A percentile compares a stretch with the other conserved stretches of the same genome.
phyloP scores from a whole-genome alignment of 2,888 invertebrate species.

The Mythimna pallens region DNA sequence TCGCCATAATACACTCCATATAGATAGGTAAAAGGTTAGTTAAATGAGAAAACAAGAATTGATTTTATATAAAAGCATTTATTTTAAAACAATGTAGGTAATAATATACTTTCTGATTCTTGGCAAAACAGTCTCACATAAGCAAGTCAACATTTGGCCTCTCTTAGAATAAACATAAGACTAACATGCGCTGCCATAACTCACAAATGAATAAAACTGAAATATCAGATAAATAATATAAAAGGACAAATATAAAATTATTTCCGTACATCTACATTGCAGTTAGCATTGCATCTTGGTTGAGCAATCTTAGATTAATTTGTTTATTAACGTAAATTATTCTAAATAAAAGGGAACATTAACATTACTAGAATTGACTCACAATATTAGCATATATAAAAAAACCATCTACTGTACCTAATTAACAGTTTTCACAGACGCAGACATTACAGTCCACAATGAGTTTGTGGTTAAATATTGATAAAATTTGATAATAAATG shows the following conservation, averaged over 20 bases:
- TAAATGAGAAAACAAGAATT: conserved; percentile 43
- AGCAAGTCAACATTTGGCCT: conserved; percentile 91
- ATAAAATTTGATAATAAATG: conserved; percentile 89
- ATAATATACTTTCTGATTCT: conserved; percentile 91
- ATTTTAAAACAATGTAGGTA: conserved; percentile 91
- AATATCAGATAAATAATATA: conserved; percentile 88
- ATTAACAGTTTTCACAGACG: conserved; percentile 78
- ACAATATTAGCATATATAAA: conserved; percentile 87
- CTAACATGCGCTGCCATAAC: conserved; percentile 90
- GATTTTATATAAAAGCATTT: conserved; percentile 90
- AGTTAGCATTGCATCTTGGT: conserved; percentile 89
- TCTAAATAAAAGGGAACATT: conserved; percentile 88
- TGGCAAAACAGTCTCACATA: conserved; percentile 91
- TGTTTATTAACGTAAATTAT: conserved; percentile 87
- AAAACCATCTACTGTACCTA: conserved; percentile 79
- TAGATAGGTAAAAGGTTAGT: background rate
- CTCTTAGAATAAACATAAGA: conserved; percentile 89
- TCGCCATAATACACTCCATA: background rate
- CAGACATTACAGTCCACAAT: conserved; percentile 88
- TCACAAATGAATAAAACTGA: conserved; percentile 88
- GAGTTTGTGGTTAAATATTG: conserved; percentile 83
- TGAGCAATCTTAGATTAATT: conserved; percentile 89
- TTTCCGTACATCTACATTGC: conserved; percentile 85
- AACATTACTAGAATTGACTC: conserved; percentile 90
- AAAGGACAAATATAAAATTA: conserved; percentile 87